These are phyloP conservation scores for Zeuzera pyrina DNA, from an alignment of 2,888 invertebrate species.

Conservation along the genomic window DNA sequence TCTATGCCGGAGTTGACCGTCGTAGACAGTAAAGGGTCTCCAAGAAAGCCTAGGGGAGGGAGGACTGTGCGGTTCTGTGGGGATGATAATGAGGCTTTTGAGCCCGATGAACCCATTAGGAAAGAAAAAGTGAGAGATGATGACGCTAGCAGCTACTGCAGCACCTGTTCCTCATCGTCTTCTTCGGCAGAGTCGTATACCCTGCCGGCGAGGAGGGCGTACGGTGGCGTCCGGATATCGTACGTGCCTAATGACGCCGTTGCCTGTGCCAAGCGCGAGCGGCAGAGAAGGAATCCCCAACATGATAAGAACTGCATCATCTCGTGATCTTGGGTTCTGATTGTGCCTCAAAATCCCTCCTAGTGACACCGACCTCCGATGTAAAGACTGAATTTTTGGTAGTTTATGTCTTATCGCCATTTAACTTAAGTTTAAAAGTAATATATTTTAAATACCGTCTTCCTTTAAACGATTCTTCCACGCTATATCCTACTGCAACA, in stretches of 20 bases:
- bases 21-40: slow-evolving; percentile 53
- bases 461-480: slow-evolving; percentile 18
- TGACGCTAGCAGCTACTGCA: slow-evolving; percentile 84
- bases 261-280: slow-evolving; percentile 83
- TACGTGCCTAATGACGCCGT: slow-evolving; percentile 95
- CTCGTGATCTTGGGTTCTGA: slow-evolving; percentile 78
- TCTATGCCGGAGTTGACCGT: slow-evolving; percentile 64
- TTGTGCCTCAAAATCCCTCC: slow-evolving; percentile 35
- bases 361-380: slow-evolving; percentile 63
- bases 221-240: slow-evolving; percentile 91
- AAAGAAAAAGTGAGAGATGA: slow-evolving; percentile 63
- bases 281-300: slow-evolving; percentile 73
- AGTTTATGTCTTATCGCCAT: slow-evolving; percentile 52
- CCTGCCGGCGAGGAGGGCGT: slow-evolving; percentile 85
- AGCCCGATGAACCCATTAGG: slow-evolving; percentile 52
- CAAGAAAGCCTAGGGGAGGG: slow-evolving; percentile 46
- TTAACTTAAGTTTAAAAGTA: slow-evolving; percentile 32
- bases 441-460: slow-evolving; percentile 31
- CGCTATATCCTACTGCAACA: slow-evolving; percentile 1
- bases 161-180: slow-evolving; percentile 92
- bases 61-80: slow-evolving; percentile 60
- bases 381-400: slow-evolving; percentile 65
- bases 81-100: slow-evolving; percentile 63
- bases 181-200: slow-evolving; percentile 92
- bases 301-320: slow-evolving; percentile 89